These are phyloP conservation scores for Ichneumon xanthorius DNA, from an alignment of 2,888 invertebrate species.

Conservation along the genomic window DNA sequence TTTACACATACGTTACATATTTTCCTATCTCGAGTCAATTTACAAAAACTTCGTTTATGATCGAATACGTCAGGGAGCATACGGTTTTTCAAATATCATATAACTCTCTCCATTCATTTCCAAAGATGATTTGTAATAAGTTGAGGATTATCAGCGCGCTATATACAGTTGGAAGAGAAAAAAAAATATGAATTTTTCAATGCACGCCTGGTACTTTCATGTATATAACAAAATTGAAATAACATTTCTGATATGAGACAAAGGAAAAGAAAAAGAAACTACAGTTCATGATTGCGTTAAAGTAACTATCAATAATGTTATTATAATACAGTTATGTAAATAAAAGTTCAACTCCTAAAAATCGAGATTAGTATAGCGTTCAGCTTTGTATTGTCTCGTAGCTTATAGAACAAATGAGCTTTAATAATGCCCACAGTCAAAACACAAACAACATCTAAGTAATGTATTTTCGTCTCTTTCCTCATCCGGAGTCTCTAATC, in stretches of 20 bases:
- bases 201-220: background rate
- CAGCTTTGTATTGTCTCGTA: conserved; percentile 51
- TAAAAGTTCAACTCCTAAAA: background rate
- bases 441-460: conserved; percentile 6
- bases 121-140: background rate
- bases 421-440: conserved; percentile 9
- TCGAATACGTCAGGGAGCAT: conserved; percentile 42
- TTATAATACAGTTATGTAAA: background rate
- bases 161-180: background rate
- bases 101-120: background rate
- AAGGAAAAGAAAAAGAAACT: conserved; percentile 34
- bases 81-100: conserved; percentile 23
- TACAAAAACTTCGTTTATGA: conserved; percentile 19
- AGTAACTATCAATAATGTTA: background rate
- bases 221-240: conserved; percentile 27
- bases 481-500: conserved; percentile 17
- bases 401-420: conserved; percentile 3
- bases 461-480: background rate
- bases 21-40: conserved; percentile 38
- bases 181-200: background rate
- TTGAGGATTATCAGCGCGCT: background rate
- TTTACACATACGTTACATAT: background rate
- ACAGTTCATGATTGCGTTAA: background rate
- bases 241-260: background rate
- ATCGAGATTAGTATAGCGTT: conserved; percentile 14